These are phyloP conservation scores for Lordiphosa fenestrarum DNA, from an alignment of 2,888 invertebrate species.

Conservation along the genomic window DNA sequence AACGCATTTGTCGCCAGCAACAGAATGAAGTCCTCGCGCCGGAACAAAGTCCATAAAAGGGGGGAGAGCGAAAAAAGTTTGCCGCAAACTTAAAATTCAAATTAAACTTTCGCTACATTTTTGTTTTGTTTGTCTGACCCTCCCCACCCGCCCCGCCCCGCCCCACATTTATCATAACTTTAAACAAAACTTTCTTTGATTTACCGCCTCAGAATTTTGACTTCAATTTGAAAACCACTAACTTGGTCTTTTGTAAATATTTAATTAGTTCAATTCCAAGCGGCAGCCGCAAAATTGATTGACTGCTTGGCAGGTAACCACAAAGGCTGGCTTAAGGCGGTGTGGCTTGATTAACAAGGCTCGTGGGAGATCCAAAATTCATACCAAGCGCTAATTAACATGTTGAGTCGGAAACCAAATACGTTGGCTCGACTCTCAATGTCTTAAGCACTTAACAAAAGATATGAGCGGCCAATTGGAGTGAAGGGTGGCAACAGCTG, in stretches of 20 bases:
- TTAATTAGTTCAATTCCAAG: constrained; percentile 65
- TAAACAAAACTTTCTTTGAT: constrained; percentile 3
- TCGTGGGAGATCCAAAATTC: no score
- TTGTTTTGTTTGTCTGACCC: constrained; percentile 40
- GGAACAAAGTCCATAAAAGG: constrained; percentile 2
- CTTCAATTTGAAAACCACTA: constrained; percentile 10
- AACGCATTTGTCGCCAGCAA: constrained; percentile 57
- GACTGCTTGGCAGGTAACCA: constrained; percentile 27
- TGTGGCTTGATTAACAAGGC: constrained; percentile 23
- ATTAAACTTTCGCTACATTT: constrained; percentile 66
- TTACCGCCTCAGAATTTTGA: constrained; percentile 12
- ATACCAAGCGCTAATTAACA: no score
- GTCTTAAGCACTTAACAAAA: constrained; percentile 11
- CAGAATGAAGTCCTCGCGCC: constrained; percentile 25
- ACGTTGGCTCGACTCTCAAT: background rate
- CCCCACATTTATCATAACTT: constrained; percentile 58
- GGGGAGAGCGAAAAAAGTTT: constrained; percentile 36
- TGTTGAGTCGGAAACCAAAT: no score
- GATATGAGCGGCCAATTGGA: constrained; percentile 1
- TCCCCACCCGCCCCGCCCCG: no score
- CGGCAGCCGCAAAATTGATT: constrained; percentile 45
- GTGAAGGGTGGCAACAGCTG: constrained; percentile 5
- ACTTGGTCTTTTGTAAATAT: constrained; percentile 58
- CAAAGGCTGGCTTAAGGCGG: constrained; percentile 3
- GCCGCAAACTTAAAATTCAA: constrained; percentile 63